These are phyloP conservation scores for Tadarida brasiliensis DNA, from an alignment of 2,797 vertebrate genomes.

Conservation along the genomic window DNA sequence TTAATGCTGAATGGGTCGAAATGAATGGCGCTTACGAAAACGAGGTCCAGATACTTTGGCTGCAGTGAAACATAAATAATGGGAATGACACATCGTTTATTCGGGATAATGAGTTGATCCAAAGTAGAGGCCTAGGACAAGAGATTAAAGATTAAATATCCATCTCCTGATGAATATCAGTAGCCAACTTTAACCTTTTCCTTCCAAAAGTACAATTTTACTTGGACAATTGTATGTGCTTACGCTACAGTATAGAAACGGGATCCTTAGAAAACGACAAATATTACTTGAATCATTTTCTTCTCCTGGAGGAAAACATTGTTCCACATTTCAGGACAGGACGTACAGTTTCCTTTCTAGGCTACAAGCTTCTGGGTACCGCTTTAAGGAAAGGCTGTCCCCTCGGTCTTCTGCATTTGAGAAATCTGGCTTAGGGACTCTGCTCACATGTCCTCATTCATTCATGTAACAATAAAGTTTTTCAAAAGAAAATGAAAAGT, in stretches of 20 bases:
- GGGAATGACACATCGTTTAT: slow-evolving; percentile 92
- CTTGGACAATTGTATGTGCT: slow-evolving; percentile 82
- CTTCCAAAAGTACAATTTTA: slow-evolving; percentile 90
- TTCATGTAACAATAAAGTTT: slow-evolving; percentile 40
- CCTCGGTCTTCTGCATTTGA: slow-evolving; percentile 52
- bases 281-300: slow-evolving; percentile 67
- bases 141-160: slow-evolving; percentile 95
- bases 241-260: slow-evolving; percentile 79
- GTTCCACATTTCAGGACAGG: slow-evolving; percentile 73
- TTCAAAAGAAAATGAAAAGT: slow-evolving; percentile 47
- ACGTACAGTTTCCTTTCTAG: slow-evolving; percentile 45
- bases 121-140: slow-evolving; percentile 91
- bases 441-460: slow-evolving; percentile 5
- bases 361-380: slow-evolving; percentile 38
- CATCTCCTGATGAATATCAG: slow-evolving; percentile 93
- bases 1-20: slow-evolving; percentile 93
- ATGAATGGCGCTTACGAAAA: slow-evolving; percentile 92
- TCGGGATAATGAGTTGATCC: slow-evolving; percentile 94
- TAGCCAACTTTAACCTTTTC: slow-evolving; percentile 93
- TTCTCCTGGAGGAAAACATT: slow-evolving; percentile 71
- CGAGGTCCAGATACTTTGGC: slow-evolving; percentile 93
- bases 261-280: slow-evolving; percentile 62
- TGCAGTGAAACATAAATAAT: slow-evolving; percentile 93
- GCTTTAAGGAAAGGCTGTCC: slow-evolving; percentile 67
- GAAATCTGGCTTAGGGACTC: slow-evolving; percentile 67